These are phyloP conservation scores for Phalera bucephala DNA, from an alignment of 2,888 invertebrate genomes.

Conservation along the genomic window DNA sequence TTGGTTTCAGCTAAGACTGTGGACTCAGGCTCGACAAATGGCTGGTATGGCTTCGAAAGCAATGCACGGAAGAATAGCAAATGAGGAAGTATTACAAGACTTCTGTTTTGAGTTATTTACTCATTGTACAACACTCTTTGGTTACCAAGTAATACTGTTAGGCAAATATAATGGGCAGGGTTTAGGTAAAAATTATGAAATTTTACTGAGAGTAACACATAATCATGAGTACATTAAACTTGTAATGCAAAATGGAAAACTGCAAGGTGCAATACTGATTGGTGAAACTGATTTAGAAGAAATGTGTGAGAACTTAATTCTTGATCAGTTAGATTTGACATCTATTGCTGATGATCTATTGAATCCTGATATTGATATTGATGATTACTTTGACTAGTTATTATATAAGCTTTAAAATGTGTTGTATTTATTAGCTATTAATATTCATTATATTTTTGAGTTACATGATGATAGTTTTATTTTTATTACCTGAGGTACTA, in stretches of 20 bases:
- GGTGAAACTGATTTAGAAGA: conserved; percentile 99
- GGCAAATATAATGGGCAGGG: conserved; percentile 97
- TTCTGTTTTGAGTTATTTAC: conserved; percentile 99
- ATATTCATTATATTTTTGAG: no score
- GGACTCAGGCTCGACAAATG: conserved; percentile 99
- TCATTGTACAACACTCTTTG: conserved; percentile 97
- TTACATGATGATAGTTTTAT: no score
- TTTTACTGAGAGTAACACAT: conserved; percentile 92
- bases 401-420: no score
- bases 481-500: no score
- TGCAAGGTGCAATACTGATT: conserved; percentile 97
- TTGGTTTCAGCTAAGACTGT: conserved; percentile 97
- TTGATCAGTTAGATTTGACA: conserved; percentile 95
- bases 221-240: conserved; percentile 93
- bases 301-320: conserved; percentile 98
- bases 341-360: conserved; percentile 95
- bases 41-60: conserved; percentile 96
- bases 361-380: conserved; percentile 98
- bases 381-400: conserved; percentile 98
- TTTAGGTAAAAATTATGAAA: conserved; percentile 90
- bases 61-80: conserved; percentile 87
- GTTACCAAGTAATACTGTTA: conserved; percentile 94
- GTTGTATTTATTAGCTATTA: no score
- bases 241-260: conserved; percentile 90
- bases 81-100: conserved; percentile 90